Percentiles rank a stretch among this genome's conserved stretches.
Evolutionary conservation across 2,113 vertebrate genomes (phyloP).

Genomic region (Hippoglossus stenolepis): DNA sequence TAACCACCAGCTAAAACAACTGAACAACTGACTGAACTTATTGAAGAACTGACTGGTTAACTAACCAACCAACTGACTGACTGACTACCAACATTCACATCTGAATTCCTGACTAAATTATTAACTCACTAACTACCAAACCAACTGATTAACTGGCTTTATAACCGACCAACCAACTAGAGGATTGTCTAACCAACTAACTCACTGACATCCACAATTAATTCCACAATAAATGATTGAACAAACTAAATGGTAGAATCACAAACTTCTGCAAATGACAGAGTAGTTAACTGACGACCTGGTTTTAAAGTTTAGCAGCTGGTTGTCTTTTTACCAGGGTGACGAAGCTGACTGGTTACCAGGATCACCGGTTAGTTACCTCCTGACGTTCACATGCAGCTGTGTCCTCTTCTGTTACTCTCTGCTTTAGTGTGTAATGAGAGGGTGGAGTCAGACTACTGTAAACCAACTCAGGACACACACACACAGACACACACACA

Average conservation of each 20-base stretch:
- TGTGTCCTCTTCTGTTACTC: constrained; percentile 8
- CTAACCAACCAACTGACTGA: too few species aligned
- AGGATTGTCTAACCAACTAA: too few species aligned
- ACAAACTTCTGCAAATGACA: neutral
- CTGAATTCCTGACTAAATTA: too few species aligned
- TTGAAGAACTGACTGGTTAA: neutral
- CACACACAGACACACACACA: constrained; percentile 25
- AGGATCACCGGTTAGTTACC: neutral
- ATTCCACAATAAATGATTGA: neutral
- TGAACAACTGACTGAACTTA: neutral
- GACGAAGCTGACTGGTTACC: too few species aligned
- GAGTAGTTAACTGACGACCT: neutral
- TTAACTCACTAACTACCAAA: too few species aligned
- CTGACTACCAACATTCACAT: too few species aligned
- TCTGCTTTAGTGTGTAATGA: constrained; percentile 25
- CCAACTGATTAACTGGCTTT: neutral
- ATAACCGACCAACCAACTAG: too few species aligned
- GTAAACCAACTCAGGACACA: constrained; percentile 9
- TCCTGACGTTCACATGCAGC: neutral
- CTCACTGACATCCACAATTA: neutral
- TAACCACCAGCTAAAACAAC: neutral
- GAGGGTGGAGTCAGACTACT: constrained; percentile 45
- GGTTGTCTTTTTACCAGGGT: neutral
- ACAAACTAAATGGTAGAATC: neutral
- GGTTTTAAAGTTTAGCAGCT: neutral